Evolutionary conservation across 2,888 invertebrate species (phyloP).

Genomic region (Eupithecia pulchellata): DNA sequence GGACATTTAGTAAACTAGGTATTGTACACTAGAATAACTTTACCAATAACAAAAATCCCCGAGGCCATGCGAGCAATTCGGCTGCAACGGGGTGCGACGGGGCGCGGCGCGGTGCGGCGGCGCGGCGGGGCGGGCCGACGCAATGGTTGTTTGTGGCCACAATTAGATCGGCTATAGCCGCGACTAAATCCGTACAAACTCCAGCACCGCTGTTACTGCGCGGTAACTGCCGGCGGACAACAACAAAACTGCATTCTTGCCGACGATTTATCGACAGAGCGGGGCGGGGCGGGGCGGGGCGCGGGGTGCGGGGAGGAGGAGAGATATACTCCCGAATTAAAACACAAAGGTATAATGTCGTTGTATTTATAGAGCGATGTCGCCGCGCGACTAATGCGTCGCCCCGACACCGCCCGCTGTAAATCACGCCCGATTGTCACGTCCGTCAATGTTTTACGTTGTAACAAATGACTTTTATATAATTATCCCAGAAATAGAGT

Average conservation of each 20-base stretch:
- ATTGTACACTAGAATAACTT: background rate
- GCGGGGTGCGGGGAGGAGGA: conserved; percentile 44
- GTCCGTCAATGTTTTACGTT: conserved; percentile 42
- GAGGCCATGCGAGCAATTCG: background rate
- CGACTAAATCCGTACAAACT: conserved; percentile 16
- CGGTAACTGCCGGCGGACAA: conserved; percentile 22
- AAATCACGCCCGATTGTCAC: conserved; percentile 49
- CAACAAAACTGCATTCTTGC: conserved; percentile 55
- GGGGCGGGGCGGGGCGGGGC: conserved; percentile 36
- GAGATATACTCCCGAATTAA: conserved; percentile 60
- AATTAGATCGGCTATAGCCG: conserved; percentile 16
- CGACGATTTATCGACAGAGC: conserved; percentile 59
- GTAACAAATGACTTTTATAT: conserved; percentile 45
- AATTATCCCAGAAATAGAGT: conserved; percentile 44
- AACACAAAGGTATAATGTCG: conserved; percentile 74
- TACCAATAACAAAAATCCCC: conserved; percentile 4
- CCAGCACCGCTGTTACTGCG: background rate
- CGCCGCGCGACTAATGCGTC: conserved; percentile 54
- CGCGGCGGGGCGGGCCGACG: background rate
- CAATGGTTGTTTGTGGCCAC: conserved; percentile 15
- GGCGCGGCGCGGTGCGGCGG: conserved; percentile 4
- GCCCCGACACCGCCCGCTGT: conserved; percentile 49
- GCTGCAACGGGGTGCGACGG: background rate
- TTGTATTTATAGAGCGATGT: conserved; percentile 61
- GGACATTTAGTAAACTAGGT: background rate